Conservation (phyloP, 2,797 vertebrate genomes). For the Heterohyrax brucei region DNA sequence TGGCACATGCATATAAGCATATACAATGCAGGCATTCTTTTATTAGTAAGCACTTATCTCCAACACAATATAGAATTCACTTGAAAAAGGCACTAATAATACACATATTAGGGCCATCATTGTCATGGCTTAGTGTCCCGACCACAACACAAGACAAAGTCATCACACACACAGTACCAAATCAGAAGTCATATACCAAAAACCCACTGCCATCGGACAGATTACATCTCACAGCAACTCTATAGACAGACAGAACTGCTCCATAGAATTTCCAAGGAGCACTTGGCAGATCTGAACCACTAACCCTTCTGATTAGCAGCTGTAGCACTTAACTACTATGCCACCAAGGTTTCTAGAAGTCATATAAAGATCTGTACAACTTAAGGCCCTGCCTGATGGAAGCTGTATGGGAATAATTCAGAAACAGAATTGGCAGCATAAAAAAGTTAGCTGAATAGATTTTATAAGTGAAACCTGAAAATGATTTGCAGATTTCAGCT, state of each 20-base stretch:
- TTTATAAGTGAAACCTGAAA: neutral
- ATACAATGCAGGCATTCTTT: neutral
- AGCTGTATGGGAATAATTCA: conserved; percentile 29
- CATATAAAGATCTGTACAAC: neutral
- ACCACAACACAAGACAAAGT: neutral
- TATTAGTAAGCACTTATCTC: neutral
- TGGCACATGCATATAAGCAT: neutral
- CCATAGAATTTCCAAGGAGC: too few species aligned
- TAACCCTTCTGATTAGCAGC: too few species aligned
- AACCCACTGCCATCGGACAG: too few species aligned
- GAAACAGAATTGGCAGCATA: neutral
- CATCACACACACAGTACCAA: conserved; percentile 27
- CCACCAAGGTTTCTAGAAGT: neutral
- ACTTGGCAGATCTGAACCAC: too few species aligned
- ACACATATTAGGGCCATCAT: neutral
- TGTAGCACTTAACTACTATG: too few species aligned
- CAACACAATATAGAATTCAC: neutral
- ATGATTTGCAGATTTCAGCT: neutral
- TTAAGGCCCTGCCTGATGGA: neutral
- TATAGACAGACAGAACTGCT: too few species aligned
- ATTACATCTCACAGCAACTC: too few species aligned
- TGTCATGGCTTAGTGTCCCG: neutral
- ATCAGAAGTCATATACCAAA: conserved; percentile 11
- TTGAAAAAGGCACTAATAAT: conserved; percentile 19
- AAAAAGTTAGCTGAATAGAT: neutral